Base-by-base conservation (phyloP, 2,888 invertebrate genomes). In the Phaonia tiefii region DNA sequence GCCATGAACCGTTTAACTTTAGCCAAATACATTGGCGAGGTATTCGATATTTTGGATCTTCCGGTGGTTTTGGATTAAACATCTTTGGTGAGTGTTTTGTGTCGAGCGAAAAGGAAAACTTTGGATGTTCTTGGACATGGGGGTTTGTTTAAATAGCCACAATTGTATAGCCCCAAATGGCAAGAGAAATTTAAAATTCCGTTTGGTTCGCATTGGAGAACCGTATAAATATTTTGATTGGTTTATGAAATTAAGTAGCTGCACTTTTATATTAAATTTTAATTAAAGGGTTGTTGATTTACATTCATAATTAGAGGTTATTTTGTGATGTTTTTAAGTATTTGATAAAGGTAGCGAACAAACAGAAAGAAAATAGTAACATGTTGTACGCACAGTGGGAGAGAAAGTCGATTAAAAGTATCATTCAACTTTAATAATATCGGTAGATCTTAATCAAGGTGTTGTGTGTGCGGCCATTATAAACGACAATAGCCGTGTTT, bases 1-100 rank as follows among this genome's bases (percentile, higher is more conserved):
- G 91, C 91, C 91, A 91, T 5, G 89, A 88, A 1, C 90, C 91
- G 80, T 90, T 90, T 2, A 89, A 60, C 79, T 89, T 91, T 10
- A 91, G 72, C 86, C 89, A 89, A 79, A 87, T 83, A 75, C 91
- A 91, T 69, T 91, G 90, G 11, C 84, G 26, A 1, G 91, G 91
- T 82, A 90, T 87, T n/a, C 84, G 84, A 84, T 89, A 89, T 22
- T 79, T 80, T 0, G 84, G 72, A 80, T 86, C 83, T 20, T 74
- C 67, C 26, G 69, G 22, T 37, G 86, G 83, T 67, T 84, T 84
- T 3, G 89, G 88, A 79, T 87, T 86, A 46, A 87, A 89, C 88
- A 89, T 87, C 58, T 15, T 66, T 39, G 10, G 11, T 4, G 13
- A 0, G 11, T 46, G 8, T 66, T 69, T 49, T 10, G 49, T 20